Evolutionary conservation across 2,113 vertebrate genomes (phyloP), one percentile per base, ranked within the genome.

Genomic region (Pitta sordida): DNA sequence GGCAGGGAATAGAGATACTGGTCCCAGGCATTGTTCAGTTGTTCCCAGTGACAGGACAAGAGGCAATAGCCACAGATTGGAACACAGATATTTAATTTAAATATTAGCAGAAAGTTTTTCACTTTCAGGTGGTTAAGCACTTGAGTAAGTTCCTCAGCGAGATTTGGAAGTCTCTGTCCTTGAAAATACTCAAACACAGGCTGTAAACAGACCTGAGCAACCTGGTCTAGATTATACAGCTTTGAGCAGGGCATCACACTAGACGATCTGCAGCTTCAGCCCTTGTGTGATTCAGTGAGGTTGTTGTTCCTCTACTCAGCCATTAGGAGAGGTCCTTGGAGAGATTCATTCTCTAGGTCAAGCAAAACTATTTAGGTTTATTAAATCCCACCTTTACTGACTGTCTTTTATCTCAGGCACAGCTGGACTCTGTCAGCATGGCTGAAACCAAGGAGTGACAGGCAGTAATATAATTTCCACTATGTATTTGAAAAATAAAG

Each of bases 311-410:
- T 30, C 30, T 76, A 41, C n/a, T 39, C 24, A 14, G 29, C 15
- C 2, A 32, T 30, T 20, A 32, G 0, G 2, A 41, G 8, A 65
- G 7, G 26, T 27, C 10, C 1, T 7, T 39, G 18, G 52, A 70
- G 30, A 43, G 7, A 37, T 44, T 51, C 43, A 26, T 67, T 41
- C 18, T 3, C 3, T 27, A 69, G 17, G 17, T 29, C 32, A 62
- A 65, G 13, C 4, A 76, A 82, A 90, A 56, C 27, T 32, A 7
- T 29, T 46, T 26, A 1, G 2, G 20, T 60, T 86, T 7, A 4
- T 69, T 76, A 64, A 80, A 69, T 53, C 24, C 34, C 43, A 32
- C 17, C 4, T 67, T 63, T 68, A 37, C 29, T 21, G 23, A 39
- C 12, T 8, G 7, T 17, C 67, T 46, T 65, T 85, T 55, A 65